These are phyloP conservation scores for Serranus cabrilla DNA, from an alignment of 2,797 vertebrate genomes.

Conservation along the genomic window DNA sequence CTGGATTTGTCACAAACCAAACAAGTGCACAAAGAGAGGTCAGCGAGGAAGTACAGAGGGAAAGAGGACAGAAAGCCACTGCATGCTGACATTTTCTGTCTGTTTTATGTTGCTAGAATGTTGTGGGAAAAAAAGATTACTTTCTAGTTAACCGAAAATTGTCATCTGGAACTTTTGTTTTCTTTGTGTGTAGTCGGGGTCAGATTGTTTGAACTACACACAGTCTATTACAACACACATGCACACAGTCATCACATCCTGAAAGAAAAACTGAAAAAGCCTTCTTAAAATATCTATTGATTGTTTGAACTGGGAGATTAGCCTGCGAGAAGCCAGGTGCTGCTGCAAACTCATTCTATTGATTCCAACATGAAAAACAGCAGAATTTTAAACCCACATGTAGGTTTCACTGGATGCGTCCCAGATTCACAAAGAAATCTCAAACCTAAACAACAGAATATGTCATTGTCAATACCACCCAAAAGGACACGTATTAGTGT, in stretches of 20 bases:
- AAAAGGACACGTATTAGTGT: too few relatives aligned
- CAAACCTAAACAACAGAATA: too few relatives aligned
- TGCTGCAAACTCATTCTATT: constrained; percentile 14
- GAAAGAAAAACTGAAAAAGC: not conserved
- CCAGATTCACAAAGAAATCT: too few relatives aligned
- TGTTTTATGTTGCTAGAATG: constrained; percentile 23
- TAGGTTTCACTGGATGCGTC: not conserved
- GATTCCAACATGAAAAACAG: not conserved
- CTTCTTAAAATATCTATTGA: constrained; percentile 12
- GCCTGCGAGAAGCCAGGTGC: not conserved
- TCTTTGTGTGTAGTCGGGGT: not conserved
- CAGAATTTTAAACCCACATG: not conserved
- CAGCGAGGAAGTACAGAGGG: constrained; percentile 8
- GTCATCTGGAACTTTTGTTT: constrained; percentile 17
- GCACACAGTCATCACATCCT: not conserved
- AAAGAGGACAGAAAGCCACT: not conserved
- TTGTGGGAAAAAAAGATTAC: constrained; percentile 9
- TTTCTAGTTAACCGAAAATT: constrained; percentile 4
- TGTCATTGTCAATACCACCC: too few relatives aligned
- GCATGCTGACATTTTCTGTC: constrained; percentile 7
- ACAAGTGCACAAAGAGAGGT: constrained; percentile 24
- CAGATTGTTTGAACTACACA: constrained; percentile 2
- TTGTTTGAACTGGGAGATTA: constrained; percentile 17
- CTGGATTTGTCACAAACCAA: constrained; percentile 30
- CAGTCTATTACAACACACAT: not conserved